These are phyloP conservation scores for Cardinalis cardinalis DNA, from an alignment of 2,113 vertebrate genomes.

Conservation along the genomic window DNA sequence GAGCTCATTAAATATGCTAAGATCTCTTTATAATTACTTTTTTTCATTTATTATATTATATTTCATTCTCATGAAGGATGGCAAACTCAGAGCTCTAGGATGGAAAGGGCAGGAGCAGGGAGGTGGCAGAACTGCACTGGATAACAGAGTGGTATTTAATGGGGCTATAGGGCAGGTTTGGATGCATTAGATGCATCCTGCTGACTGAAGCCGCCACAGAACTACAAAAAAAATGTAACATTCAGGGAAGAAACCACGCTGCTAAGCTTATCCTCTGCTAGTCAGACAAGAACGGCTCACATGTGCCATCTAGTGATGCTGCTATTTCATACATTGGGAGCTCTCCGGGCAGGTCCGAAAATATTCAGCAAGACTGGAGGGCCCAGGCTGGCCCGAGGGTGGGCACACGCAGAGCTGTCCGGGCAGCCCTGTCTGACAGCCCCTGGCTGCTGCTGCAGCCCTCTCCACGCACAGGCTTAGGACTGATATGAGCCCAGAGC, in stretches of 20 bases:
- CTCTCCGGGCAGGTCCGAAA: not conserved
- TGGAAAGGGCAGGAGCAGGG: too few relatives aligned
- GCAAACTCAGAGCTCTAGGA: too few relatives aligned
- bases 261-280: not conserved
- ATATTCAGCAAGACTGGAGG: accelerated
- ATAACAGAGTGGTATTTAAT: too few relatives aligned
- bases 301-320: slow-evolving; percentile 37
- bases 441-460: not conserved
- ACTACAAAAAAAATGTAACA: accelerated
- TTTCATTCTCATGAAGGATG: too few relatives aligned
- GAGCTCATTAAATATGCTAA: too few relatives aligned
- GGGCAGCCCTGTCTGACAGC: not conserved
- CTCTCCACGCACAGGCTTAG: accelerated
- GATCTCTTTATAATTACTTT: too few relatives aligned
- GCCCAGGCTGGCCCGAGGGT: accelerated
- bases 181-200: not conserved
- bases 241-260: not conserved
- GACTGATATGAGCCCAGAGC: not conserved
- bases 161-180: too few relatives aligned
- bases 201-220: not conserved
- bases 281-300: not conserved
- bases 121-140: too few relatives aligned
- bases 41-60: too few relatives aligned
- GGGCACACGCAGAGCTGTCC: not conserved
- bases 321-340: accelerated